Conservation (phyloP, 2,797 vertebrate species). For the Melanotaenia maccullochi region DNA sequence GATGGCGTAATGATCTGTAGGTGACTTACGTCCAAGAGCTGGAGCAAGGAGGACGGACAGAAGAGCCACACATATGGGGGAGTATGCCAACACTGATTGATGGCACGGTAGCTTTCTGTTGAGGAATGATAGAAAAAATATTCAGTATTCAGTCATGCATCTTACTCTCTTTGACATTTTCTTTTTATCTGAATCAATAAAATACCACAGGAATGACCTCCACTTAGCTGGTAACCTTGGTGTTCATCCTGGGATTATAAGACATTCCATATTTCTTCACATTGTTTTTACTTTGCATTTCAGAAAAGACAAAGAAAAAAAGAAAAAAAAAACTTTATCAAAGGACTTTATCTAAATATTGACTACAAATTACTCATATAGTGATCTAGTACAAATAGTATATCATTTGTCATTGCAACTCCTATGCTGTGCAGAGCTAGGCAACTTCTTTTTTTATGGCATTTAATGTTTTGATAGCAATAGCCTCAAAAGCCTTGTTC, state of each 20-base stretch:
- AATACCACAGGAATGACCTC: slow-evolving; percentile 11
- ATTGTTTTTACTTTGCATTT: slow-evolving; percentile 1
- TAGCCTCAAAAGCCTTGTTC: no score
- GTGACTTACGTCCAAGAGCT: slow-evolving; percentile 79
- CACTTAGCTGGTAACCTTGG: slow-evolving; percentile 23
- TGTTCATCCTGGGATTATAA: background rate
- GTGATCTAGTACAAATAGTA: no score
- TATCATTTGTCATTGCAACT: no score
- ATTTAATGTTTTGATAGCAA: no score
- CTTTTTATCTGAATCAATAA: slow-evolving; percentile 45
- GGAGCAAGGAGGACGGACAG: slow-evolving; percentile 67
- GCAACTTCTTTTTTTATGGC: no score
- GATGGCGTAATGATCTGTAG: background rate
- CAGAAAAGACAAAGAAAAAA: background rate
- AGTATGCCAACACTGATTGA: slow-evolving; percentile 19
- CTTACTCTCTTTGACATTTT: slow-evolving; percentile 43
- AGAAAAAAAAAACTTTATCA: background rate
- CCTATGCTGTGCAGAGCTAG: no score
- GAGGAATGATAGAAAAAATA: slow-evolving; percentile 29
- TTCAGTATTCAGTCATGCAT: slow-evolving; percentile 32
- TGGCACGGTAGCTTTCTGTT: slow-evolving; percentile 63
- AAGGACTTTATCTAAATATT: background rate
- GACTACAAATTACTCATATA: no score
- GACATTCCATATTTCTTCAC: background rate
- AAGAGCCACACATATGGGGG: slow-evolving; percentile 54